Evolutionary conservation across 2,113 vertebrate species (phyloP).

Genomic region (Nesoenas mayeri): DNA sequence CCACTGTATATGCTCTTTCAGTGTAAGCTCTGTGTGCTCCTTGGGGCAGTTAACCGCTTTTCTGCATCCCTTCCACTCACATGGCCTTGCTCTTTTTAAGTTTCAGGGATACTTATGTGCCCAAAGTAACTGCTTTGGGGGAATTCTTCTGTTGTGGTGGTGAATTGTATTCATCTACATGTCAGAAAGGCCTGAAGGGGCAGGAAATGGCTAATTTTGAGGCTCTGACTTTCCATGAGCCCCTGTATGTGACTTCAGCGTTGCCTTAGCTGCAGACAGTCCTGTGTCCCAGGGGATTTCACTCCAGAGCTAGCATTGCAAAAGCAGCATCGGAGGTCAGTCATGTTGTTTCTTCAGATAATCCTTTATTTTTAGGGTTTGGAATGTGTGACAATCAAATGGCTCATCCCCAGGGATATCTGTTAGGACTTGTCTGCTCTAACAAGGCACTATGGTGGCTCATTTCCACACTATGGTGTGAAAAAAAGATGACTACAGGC

Average conservation of each 20-base stretch:
- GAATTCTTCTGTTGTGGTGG: background rate
- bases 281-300: background rate
- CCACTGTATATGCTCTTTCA: background rate
- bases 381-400: background rate
- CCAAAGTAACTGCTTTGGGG: background rate
- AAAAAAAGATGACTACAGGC: background rate
- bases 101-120: background rate
- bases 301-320: background rate
- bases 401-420: background rate
- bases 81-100: background rate
- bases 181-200: background rate
- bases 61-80: background rate
- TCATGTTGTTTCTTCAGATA: background rate
- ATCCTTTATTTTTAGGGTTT: background rate
- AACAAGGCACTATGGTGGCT: background rate
- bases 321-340: background rate
- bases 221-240: background rate
- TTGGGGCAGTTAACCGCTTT: background rate
- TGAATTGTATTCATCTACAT: background rate
- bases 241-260: background rate
- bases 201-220: constrained; percentile 2
- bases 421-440: background rate
- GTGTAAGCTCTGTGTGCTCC: background rate
- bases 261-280: background rate
- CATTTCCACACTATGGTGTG: background rate